Evolutionary conservation across 64 coral and sea anemone species (phyloP), one percentile per base, ranked within the genome.

Genomic region (Stichodactyla helianthus): DNA sequence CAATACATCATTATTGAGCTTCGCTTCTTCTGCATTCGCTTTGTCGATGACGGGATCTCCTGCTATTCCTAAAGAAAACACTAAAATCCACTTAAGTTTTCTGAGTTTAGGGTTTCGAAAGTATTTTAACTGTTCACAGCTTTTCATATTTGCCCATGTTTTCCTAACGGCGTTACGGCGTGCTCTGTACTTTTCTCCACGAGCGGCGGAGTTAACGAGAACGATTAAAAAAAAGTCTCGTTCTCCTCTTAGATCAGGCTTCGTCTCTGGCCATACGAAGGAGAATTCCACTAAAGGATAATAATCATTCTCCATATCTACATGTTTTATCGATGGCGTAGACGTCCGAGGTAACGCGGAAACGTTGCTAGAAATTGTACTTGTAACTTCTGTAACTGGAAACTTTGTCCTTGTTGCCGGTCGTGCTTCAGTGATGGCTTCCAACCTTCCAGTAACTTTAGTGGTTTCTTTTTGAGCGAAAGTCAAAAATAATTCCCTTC

Each of bases 241-340:
- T 8, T 19, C 6, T 2, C 26, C 52, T 81, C 11, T 27, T 23
- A 74, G 27, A 31, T 31, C 25, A 11, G 68, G 79, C 23, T 50
- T 57, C 51, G 79, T 59, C 28, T 58, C 83, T 17, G 83, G 83
- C 54, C 54, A 84, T 7, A 84, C 83, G 27, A 84, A 63, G 1
- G 14, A 53, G 18, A 84, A 84, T 13, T 84, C 25, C n/a, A 84
- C 59, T 2, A 60, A 16, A 2, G 83, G 83, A 51, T 58, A 62
- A 51, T 84, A 84, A n/a, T 84, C 83, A 84, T 84, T 63, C 23
- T 60, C 83, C 78, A 81, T 81, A 10, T 81, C 78, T 1, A 81
- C 51, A 5, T 5, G 4, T 8, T n/a, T 77, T 65, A 20, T 54
- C 27, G 22, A 31, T 9, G 35, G 20, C 4, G 0, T 0, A 15